Base-by-base conservation (phyloP, 2,113 vertebrate species). In the Equus quagga region DNA sequence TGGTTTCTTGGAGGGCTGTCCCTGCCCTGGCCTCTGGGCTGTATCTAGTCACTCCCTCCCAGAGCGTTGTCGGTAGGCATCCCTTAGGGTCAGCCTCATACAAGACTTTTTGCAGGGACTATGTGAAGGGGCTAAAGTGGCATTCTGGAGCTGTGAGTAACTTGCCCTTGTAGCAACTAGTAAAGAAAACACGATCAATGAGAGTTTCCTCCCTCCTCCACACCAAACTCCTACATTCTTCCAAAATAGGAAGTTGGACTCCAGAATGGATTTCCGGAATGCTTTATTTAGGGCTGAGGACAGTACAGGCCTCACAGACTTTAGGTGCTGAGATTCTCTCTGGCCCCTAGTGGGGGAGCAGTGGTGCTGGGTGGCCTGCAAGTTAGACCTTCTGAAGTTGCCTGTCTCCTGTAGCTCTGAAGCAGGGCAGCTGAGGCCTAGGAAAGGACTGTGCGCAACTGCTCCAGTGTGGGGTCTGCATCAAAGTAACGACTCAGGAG, bases 141-240 rank as follows among this genome's bases (percentile, higher is more conserved):
- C 56, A 41, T 95, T 87, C 85, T 64, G 69, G 21, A 87, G 56
- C 73, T 81, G 19, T 92, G 85, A 76, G 41, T 54, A 67, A 81
- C 56, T 69, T 51, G 56, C 24, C 31, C 23, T 88, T 91, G 49
- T 65, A 94, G 67, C 60, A 62, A 93, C 28, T 72, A 23, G 64
- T 31, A 54, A 93, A 88, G 33, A 83, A 96, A 96, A 96, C 49
- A 84, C 87, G 88, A 85, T 72, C 62, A 79, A 76, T 36, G 49
- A 14, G 54, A 51, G 31, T 76, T 87, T 44, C 19, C 23, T 19
- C 7, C 79, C 36, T 17, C 3, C 21, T 12, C 36, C 14, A 23
- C 14, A 11, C 11, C 56, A 28, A 13, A 60, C 28, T 31, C 88
- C 65, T 23, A 21, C 51, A 86, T 78, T 91, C 49, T 88, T 92